These are phyloP conservation scores for Heterochromis multidens DNA, from an alignment of 2,113 vertebrate genomes.

Conservation along the genomic window DNA sequence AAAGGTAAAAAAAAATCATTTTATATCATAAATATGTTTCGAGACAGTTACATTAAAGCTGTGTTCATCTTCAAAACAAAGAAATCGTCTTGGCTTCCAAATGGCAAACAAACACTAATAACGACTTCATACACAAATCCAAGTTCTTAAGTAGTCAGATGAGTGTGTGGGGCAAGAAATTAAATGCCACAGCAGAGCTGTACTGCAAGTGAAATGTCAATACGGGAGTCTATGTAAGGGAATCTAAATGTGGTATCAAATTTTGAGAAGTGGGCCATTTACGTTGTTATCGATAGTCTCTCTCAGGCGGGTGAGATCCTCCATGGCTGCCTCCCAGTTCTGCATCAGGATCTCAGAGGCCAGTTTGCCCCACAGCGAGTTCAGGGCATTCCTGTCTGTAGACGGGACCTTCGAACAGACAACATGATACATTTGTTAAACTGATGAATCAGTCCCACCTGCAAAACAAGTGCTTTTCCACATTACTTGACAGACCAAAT, in stretches of 20 bases:
- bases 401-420: slow-evolving; percentile 85
- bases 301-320: slow-evolving; percentile 95
- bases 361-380: slow-evolving; percentile 96
- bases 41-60: neutral
- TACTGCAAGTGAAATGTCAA: slow-evolving; percentile 70
- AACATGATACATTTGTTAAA: slow-evolving; percentile 5
- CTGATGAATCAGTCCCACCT: neutral
- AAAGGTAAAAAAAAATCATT: neutral
- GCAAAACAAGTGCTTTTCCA: neutral
- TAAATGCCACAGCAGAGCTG: slow-evolving; percentile 57
- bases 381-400: slow-evolving; percentile 96
- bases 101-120: slow-evolving; percentile 48
- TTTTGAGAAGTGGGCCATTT: slow-evolving; percentile 79
- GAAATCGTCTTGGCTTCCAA: neutral
- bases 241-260: slow-evolving; percentile 73
- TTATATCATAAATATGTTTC: neutral
- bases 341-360: slow-evolving; percentile 99
- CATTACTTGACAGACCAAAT: neutral
- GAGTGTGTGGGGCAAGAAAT: slow-evolving; percentile 43
- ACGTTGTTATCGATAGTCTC: slow-evolving; percentile 99
- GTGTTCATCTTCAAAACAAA: neutral
- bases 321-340: slow-evolving; percentile 82
- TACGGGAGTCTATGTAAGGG: slow-evolving; percentile 73
- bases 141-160: slow-evolving; percentile 47
- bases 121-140: slow-evolving; percentile 37